phyloP scores from a whole-genome alignment of 2,113 vertebrate genomes.

The Hippolais icterina region DNA sequence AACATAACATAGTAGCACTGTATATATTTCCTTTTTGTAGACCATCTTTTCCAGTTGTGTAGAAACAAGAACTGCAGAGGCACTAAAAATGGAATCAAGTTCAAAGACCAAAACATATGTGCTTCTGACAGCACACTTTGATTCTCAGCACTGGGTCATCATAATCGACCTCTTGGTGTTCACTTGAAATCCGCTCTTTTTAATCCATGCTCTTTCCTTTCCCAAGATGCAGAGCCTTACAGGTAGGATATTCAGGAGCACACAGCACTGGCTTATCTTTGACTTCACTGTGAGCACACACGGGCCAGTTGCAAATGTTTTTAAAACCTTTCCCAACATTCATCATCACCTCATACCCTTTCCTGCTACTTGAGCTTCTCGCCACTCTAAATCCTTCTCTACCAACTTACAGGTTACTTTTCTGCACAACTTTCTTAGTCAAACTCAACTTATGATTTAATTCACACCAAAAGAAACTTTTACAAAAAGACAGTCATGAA shows the following conservation, averaged over 20 bases:
- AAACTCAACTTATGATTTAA: neutral
- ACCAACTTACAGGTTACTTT: neutral
- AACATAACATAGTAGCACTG: neutral
- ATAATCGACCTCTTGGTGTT: neutral
- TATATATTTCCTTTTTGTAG: neutral
- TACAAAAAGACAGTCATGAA: neutral
- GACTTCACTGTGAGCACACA: neutral
- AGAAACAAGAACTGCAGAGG: neutral
- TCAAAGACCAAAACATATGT: neutral
- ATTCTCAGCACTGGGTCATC: constrained; percentile 1
- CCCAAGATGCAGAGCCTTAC: neutral
- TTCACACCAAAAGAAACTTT: neutral
- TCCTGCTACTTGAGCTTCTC: neutral
- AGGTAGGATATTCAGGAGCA: neutral
- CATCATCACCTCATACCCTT: neutral
- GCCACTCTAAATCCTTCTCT: neutral
- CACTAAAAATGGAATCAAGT: neutral
- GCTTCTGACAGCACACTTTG: neutral
- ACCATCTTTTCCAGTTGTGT: neutral
- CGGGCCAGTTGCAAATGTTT: neutral
- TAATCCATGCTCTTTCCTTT: neutral
- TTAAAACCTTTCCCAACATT: neutral
- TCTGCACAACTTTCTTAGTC: neutral
- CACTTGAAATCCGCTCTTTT: constrained; percentile 21
- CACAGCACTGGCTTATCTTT: neutral